Percentiles rank a stretch among this genome's conserved stretches.
Conservation (phyloP, 2,113 vertebrate genomes). For the Speoplatyrhinus poulsoni region DNA sequence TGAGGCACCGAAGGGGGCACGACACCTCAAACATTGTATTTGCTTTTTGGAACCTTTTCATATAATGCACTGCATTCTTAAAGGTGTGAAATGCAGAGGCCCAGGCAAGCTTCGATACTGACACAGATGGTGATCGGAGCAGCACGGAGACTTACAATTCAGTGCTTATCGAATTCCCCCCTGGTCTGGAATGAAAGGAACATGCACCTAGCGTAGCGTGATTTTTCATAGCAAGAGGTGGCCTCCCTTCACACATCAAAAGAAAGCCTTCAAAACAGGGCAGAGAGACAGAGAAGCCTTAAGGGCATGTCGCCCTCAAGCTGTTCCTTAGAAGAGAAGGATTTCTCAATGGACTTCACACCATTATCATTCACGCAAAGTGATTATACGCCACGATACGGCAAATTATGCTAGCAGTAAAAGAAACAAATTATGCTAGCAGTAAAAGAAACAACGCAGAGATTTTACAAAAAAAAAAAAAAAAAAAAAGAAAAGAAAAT, state of each 20-base stretch:
- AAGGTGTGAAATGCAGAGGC: slow-evolving; percentile 47
- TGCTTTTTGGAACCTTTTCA: slow-evolving; percentile 42
- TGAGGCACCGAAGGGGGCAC: slow-evolving; percentile 37
- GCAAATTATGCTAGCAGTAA: slow-evolving; percentile 48
- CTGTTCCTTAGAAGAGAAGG: slow-evolving; percentile 48
- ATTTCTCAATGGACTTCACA: slow-evolving; percentile 45
- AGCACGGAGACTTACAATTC: slow-evolving; percentile 49
- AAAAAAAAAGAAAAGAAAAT: slow-evolving; percentile 28
- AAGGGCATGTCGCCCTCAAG: slow-evolving; percentile 61
- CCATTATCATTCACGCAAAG: slow-evolving; percentile 16
- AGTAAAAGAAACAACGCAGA: slow-evolving; percentile 6
- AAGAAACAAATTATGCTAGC: slow-evolving; percentile 27
- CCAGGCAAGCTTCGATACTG: slow-evolving; percentile 24
- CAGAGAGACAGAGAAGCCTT: slow-evolving; percentile 54
- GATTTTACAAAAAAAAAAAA: slow-evolving; percentile 46
- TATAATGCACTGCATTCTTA: slow-evolving; percentile 41
- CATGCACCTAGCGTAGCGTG: slow-evolving; percentile 46
- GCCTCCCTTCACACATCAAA: slow-evolving; percentile 59
- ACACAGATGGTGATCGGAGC: slow-evolving; percentile 41
- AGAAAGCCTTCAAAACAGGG: slow-evolving; percentile 55
- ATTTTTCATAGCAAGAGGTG: slow-evolving; percentile 57
- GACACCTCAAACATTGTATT: slow-evolving; percentile 38
- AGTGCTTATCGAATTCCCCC: slow-evolving; percentile 55
- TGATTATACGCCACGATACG: slow-evolving; percentile 43
- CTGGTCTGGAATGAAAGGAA: slow-evolving; percentile 49